phyloP scores from a whole-genome alignment of 2,113 vertebrate species.

The Theristicus caerulescens region DNA sequence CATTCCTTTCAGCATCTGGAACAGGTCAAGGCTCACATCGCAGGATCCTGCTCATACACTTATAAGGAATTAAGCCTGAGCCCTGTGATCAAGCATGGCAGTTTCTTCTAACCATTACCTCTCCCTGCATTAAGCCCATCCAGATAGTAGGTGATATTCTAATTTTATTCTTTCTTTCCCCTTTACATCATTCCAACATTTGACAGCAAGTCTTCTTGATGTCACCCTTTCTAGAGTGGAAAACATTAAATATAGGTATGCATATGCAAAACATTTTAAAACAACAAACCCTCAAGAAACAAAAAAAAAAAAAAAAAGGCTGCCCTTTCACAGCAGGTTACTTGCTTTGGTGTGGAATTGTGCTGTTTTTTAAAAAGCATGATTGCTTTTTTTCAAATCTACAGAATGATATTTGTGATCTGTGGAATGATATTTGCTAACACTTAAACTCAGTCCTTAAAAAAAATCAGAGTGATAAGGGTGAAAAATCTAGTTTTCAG shows the following conservation, averaged over 20 bases:
- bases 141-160: background rate
- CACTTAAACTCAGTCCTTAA: background rate
- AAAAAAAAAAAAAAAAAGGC: background rate
- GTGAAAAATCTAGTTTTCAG: background rate
- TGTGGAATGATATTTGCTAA: background rate
- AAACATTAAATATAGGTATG: background rate
- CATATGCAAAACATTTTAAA: background rate
- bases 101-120: background rate
- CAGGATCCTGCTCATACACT: background rate
- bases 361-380: background rate
- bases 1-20: background rate
- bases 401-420: background rate
- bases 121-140: background rate
- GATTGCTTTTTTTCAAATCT: background rate
- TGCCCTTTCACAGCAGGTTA: background rate
- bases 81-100: background rate
- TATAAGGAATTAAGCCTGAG: background rate
- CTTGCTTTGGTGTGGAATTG: background rate
- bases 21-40: rapidly evolving
- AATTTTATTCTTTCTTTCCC: background rate
- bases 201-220: background rate
- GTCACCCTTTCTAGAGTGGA: background rate
- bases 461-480: background rate
- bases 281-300: background rate
- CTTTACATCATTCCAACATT: background rate